Evolutionary conservation across 2,113 vertebrate genomes (phyloP).

Genomic region (Octodon degus): DNA sequence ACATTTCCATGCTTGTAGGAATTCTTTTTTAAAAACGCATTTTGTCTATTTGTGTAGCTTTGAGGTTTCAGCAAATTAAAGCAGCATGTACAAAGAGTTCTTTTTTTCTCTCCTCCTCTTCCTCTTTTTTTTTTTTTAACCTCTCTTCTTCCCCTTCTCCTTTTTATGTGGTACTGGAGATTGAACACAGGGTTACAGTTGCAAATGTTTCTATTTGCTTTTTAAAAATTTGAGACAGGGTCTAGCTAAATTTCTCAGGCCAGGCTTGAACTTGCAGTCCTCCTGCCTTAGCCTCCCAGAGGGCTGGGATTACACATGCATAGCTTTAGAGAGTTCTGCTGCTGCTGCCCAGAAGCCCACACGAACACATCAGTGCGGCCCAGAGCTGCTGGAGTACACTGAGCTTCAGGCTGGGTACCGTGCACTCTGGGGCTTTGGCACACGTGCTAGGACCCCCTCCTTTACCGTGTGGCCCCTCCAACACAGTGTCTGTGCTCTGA

Average conservation of each 20-base stretch:
- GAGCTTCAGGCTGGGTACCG: neutral
- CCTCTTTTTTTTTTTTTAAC: neutral
- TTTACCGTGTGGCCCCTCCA: neutral
- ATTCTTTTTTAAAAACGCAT: neutral
- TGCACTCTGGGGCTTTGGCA: neutral
- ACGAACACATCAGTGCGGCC: neutral
- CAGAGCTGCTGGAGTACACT: neutral
- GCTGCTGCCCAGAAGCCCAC: neutral
- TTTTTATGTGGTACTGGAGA: neutral
- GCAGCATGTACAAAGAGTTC: neutral
- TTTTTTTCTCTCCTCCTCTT: neutral
- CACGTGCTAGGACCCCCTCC: no score
- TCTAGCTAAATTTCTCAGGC: neutral
- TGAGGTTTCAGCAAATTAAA: conserved; percentile 19
- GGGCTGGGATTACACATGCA: neutral
- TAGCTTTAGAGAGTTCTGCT: neutral
- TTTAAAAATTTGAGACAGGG: neutral
- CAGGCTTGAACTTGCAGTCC: neutral
- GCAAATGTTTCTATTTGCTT: neutral
- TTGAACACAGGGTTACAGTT: neutral
- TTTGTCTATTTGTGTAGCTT: conserved; percentile 4
- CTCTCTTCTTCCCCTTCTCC: neutral
- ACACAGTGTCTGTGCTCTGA: neutral
- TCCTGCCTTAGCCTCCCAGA: neutral
- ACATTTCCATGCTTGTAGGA: neutral